These are phyloP conservation scores for Patagioenas fasciata DNA, from an alignment of 2,113 vertebrate species.

Conservation along the genomic window DNA sequence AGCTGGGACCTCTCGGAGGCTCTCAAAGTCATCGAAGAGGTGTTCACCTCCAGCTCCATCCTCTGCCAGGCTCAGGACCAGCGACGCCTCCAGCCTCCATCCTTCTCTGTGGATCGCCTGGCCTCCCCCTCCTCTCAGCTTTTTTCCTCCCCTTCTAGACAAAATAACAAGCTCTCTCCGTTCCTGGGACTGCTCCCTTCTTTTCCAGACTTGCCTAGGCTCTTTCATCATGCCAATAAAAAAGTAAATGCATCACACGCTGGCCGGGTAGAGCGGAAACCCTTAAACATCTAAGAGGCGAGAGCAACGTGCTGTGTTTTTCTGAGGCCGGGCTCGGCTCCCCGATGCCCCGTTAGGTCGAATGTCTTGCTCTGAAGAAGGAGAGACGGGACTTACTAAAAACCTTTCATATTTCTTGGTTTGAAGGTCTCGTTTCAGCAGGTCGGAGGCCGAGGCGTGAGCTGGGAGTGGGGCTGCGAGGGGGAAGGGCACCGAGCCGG, in stretches of 20 bases:
- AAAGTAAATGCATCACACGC: slow-evolving; percentile 31
- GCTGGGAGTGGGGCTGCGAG: slow-evolving; percentile 35
- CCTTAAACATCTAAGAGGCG: slow-evolving; percentile 69
- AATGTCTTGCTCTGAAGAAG: slow-evolving; percentile 65
- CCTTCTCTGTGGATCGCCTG: neutral
- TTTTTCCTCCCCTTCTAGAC: neutral
- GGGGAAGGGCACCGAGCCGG: slow-evolving; percentile 60
- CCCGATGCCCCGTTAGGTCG: slow-evolving; percentile 59
- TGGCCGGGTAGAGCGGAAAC: slow-evolving; percentile 54
- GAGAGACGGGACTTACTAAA: slow-evolving; percentile 69
- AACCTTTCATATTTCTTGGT: slow-evolving; percentile 69
- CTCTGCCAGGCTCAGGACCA: neutral
- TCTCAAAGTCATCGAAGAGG: neutral
- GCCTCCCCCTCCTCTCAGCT: neutral
- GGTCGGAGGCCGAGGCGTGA: slow-evolving; percentile 51
- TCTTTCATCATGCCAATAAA: slow-evolving; percentile 64
- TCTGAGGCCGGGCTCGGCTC: neutral
- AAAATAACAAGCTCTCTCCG: slow-evolving; percentile 40
- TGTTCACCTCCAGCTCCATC: fast-evolving
- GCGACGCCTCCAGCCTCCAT: neutral
- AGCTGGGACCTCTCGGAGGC: neutral
- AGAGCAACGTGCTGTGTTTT: slow-evolving; percentile 33
- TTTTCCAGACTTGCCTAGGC: slow-evolving; percentile 55
- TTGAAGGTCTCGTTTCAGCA: slow-evolving; percentile 43
- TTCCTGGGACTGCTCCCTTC: slow-evolving; percentile 3